Conservation (phyloP, 2,113 vertebrate species). For the Manacus vitellinus region DNA sequence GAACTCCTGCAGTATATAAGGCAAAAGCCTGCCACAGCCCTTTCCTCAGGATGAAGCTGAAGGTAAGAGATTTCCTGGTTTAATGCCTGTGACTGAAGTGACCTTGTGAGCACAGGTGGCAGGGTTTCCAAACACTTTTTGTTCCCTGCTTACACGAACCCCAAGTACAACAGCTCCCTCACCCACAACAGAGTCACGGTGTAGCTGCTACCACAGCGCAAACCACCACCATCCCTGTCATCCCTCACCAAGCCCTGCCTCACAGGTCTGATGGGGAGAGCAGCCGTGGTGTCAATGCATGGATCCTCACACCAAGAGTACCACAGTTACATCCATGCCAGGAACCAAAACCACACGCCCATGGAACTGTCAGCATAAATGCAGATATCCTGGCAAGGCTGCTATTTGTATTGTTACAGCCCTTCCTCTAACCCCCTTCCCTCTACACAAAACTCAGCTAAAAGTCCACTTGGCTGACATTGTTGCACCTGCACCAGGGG, state of each 20-base stretch:
- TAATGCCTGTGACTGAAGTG: background rate
- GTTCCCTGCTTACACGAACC: background rate
- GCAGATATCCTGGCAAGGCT: background rate
- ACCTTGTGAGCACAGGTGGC: background rate
- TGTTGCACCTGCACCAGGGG: background rate
- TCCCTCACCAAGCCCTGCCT: background rate
- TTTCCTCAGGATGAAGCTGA: background rate
- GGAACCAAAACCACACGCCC: background rate
- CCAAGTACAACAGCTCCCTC: background rate
- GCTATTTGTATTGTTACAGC: background rate
- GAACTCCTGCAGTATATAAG: accelerated
- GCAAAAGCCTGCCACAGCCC: background rate
- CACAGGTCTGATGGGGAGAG: background rate
- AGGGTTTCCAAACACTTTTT: background rate
- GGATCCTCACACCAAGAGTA: accelerated
- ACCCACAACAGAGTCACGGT: accelerated
- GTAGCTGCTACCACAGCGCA: background rate
- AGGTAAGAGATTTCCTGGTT: background rate
- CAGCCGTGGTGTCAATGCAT: accelerated
- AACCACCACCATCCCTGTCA: background rate
- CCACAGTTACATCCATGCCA: background rate
- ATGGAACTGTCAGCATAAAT: background rate
- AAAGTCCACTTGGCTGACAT: background rate
- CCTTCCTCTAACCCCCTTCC: background rate
- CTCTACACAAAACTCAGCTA: background rate